Conservation (phyloP, 1,140 invertebrate genomes). For the Tachypleus tridentatus region DNA sequence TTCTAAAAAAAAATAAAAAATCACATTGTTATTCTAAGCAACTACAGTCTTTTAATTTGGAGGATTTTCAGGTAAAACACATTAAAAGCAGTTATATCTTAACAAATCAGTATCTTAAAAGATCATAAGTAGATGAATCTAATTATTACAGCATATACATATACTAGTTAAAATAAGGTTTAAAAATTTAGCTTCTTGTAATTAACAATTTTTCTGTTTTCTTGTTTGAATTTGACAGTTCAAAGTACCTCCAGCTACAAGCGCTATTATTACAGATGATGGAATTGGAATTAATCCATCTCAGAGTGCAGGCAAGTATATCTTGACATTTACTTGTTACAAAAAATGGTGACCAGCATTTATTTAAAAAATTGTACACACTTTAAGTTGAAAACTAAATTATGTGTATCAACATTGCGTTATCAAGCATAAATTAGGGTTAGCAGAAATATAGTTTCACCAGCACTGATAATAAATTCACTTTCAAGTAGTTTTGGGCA, state of each 20-base stretch:
- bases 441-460: no score
- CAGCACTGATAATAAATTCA: no score
- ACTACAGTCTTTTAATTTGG: no score
- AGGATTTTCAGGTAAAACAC: no score
- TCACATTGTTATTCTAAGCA: no score
- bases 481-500: no score
- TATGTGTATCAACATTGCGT: conserved; percentile 29
- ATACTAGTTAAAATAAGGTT: neutral
- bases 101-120: no score
- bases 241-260: conserved; percentile 89
- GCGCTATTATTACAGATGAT: conserved; percentile 99
- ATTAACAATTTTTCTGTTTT: conserved; percentile 10
- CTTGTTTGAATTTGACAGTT: conserved; percentile 44
- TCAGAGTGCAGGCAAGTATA: conserved; percentile 77
- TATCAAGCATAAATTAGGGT: no score
- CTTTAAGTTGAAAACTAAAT: conserved; percentile 1
- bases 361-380: no score
- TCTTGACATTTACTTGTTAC: neutral
- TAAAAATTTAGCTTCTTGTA: conserved; percentile 5
- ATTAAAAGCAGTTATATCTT: no score
- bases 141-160: neutral
- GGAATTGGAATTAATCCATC: conserved; percentile 99
- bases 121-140: no score
- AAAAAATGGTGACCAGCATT: neutral
- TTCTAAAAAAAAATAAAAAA: no score